Conservation (phyloP, 1,140 invertebrate genomes). For the Aculops lycopersici region DNA sequence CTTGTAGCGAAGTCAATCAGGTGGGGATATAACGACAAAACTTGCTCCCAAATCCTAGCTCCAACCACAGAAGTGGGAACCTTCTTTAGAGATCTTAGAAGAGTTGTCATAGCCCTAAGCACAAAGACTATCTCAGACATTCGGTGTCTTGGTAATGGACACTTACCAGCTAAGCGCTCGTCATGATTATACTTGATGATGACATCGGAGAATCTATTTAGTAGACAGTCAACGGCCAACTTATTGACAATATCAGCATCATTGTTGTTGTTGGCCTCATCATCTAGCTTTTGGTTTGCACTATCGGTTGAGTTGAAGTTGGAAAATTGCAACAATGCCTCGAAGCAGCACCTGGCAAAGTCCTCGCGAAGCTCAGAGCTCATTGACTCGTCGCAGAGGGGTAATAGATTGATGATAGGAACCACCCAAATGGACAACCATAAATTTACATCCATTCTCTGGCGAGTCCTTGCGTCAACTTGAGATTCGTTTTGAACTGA, state of each 20-base stretch:
- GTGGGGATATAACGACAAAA: slow-evolving; percentile 60
- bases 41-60: slow-evolving; percentile 53
- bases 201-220: slow-evolving; percentile 72
- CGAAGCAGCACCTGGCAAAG: slow-evolving; percentile 80
- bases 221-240: slow-evolving; percentile 53
- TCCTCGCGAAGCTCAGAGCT: slow-evolving; percentile 52
- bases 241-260: slow-evolving; percentile 29
- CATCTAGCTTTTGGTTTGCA: slow-evolving; percentile 9
- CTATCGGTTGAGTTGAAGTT: slow-evolving; percentile 15
- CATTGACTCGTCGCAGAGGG: slow-evolving; percentile 21
- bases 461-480: slow-evolving; percentile 24
- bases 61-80: slow-evolving; percentile 55
- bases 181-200: slow-evolving; percentile 54
- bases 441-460: slow-evolving; percentile 44
- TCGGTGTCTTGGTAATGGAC: slow-evolving; percentile 58
- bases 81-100: slow-evolving; percentile 64
- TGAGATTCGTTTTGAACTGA: no score
- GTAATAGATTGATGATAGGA: slow-evolving; percentile 23
- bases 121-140: slow-evolving; percentile 84
- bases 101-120: slow-evolving; percentile 66
- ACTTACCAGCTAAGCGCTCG: slow-evolving; percentile 54
- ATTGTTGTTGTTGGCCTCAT: slow-evolving; percentile 16
- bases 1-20: slow-evolving; percentile 57
- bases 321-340: slow-evolving; percentile 75
- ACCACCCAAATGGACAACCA: slow-evolving; percentile 65